Evolutionary conservation across 2,797 vertebrate genomes (phyloP), one percentile per base, ranked within the genome.

Genomic region (Myoxocephalus aenaeus): DNA sequence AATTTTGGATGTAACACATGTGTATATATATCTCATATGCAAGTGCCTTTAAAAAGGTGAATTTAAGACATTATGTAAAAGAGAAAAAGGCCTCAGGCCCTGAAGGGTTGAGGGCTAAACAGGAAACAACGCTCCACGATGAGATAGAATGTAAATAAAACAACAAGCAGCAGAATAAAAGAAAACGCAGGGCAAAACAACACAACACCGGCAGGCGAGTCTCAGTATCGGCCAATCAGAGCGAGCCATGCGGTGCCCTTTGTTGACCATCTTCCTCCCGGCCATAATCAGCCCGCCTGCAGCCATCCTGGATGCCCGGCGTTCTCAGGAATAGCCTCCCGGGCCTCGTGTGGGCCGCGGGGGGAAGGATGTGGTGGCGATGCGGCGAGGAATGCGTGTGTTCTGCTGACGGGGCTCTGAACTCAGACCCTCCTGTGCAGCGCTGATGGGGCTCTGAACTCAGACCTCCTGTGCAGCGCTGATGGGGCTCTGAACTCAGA

Each of bases 361-460:
- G 80, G 86, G 92, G 90, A 93, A 94, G 94, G 94, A 95, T 94
- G 92, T 94, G 89, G 92, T 82, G 76, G 77, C 64, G 29, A 76
- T 56, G 89, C 73, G 71, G 61, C 66, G 42, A 88, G 73, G 90
- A 92, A 94, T 91, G 89, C 84, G 74, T 91, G 89, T 85, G 74
- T 92, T 93, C 75, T 94, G 92, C 92, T 94, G 93, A 93, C 89
- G 85, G 81, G 88, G 86, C 92, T 86, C 92, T 90, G 89, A 74
- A 29, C n/a, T n/a, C n/a, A n/a, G n/a, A n/a, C n/a, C 68, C 68
- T 67, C 40, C 40, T 42, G 40, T 18, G 69, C 36, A 10, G 17
- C 38, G 83, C 90, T 86, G 89, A 91, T 73, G 57, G 81, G 73
- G 69, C 50, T 0, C 56, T 82, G 51, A 74, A 32, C 80, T 57